Base-by-base conservation (phyloP, 2,888 invertebrate genomes). In the Plebejus anna region DNA sequence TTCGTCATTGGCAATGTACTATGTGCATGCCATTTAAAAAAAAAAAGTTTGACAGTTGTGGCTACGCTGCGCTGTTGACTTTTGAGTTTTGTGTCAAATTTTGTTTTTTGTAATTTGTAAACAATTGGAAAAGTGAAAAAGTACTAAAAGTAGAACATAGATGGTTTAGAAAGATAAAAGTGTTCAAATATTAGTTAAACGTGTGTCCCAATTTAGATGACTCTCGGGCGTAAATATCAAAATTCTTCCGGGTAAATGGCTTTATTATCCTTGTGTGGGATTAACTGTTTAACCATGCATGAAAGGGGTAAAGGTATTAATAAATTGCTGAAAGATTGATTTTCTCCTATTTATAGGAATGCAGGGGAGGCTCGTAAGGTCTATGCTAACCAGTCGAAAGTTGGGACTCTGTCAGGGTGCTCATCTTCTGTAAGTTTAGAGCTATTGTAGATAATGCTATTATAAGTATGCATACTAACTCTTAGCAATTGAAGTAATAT, bases 401-500 rank as follows among this genome's bases (percentile, higher is more conserved):
- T 95, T 84, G 96, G 95, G 82, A 94, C 95, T 83, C 95, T 95
- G 70, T 96, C 96, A 77, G 95, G 96, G 84, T 96, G 96, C 88
- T 96, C 96, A 79, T 96, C 96, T 77, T 96, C 96, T 84, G 96
- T 96, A 94, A 94, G 94, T 94, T 82, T 76, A 80, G 0, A 76
- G 76, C 75, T 38, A 77, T 75, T 75, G 57, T 71, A 76, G 71
- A 76, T 75, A 75, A 22, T 61, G 6, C 0, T 61, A 28, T 61
- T 61, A 4, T 59, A 22, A 7, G 28, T 4, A 28, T 61, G 22
- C 16, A 55, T 61, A 61, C 28, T 28, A 11, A 28, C 61, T 22
- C 22, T 22, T 59, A 61, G 11, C 9, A 28, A 4, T 61, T 28
- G 1, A 28, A 61, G 28, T 11, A 61, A 28, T 28, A 7, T 22